Conservation (phyloP, 1,140 invertebrate genomes). For the Stenopsyche tienmushanensis region DNA sequence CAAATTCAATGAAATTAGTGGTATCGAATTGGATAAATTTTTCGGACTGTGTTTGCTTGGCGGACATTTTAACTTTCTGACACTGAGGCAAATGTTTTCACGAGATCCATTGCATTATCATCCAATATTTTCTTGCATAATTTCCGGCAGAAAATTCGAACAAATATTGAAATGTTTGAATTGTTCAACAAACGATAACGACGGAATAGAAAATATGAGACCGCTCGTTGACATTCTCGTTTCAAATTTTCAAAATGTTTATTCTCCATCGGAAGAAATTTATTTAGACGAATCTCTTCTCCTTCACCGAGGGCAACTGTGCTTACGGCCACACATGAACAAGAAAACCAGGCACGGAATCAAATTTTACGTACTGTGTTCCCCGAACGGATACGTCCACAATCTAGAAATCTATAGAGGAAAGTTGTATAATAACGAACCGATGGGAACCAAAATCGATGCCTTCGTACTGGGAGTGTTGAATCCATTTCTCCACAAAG, state of each 20-base stretch:
- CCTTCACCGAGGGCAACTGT: neutral
- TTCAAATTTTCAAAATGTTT: neutral
- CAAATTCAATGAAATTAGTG: neutral
- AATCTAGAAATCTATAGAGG: slow-evolving; percentile 20
- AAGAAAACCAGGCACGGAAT: neutral
- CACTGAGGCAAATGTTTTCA: neutral
- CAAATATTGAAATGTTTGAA: neutral
- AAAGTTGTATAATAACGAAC: neutral
- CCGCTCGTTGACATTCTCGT: neutral
- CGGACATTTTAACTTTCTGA: neutral
- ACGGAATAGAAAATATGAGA: neutral
- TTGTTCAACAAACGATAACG: neutral
- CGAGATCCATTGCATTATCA: neutral
- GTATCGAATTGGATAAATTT: neutral
- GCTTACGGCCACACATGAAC: neutral
- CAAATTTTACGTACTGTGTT: neutral
- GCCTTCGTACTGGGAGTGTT: slow-evolving; percentile 38
- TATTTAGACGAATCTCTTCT: neutral
- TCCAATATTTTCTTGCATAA: neutral
- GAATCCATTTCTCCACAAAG: slow-evolving; percentile 41
- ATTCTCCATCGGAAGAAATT: neutral
- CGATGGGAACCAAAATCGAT: neutral
- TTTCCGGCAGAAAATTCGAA: neutral
- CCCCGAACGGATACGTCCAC: neutral
- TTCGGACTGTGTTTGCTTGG: neutral